Conservation (phyloP, 2,797 vertebrate genomes). For the Tachyglossus aculeatus region DNA sequence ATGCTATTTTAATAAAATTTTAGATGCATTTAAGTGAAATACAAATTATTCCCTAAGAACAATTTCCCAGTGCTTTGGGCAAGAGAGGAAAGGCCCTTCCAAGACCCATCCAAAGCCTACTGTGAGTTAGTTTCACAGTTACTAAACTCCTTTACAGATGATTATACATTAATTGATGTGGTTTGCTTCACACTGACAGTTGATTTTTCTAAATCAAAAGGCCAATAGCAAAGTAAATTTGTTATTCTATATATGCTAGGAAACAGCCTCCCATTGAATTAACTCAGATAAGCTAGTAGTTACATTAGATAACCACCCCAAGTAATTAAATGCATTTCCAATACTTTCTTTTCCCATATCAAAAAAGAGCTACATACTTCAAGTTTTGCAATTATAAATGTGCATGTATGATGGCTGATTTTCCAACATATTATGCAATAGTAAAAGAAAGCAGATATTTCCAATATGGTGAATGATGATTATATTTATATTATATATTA, state of each 20-base stretch:
- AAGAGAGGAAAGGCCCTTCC: background rate
- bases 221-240: conserved; percentile 19
- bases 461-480: too few species aligned
- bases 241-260: background rate
- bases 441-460: too few species aligned
- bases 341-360: background rate
- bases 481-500: too few species aligned
- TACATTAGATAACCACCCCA: conserved; percentile 8
- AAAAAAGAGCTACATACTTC: conserved; percentile 10
- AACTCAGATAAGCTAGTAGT: conserved; percentile 26
- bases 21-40: background rate
- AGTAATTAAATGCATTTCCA: conserved; percentile 40
- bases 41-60: conserved; percentile 7
- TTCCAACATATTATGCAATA: too few species aligned
- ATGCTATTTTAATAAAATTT: background rate
- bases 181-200: conserved; percentile 19
- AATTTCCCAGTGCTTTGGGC: background rate
- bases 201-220: conserved; percentile 38
- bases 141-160: conserved; percentile 37
- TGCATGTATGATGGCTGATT: conserved; percentile 7
- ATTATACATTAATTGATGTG: conserved; percentile 36
- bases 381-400: conserved; percentile 1
- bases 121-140: conserved; percentile 27
- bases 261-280: conserved; percentile 31
- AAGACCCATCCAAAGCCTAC: conserved; percentile 13